Conservation (phyloP, 2,888 invertebrate species). For the Cryptosula pallasiana region DNA sequence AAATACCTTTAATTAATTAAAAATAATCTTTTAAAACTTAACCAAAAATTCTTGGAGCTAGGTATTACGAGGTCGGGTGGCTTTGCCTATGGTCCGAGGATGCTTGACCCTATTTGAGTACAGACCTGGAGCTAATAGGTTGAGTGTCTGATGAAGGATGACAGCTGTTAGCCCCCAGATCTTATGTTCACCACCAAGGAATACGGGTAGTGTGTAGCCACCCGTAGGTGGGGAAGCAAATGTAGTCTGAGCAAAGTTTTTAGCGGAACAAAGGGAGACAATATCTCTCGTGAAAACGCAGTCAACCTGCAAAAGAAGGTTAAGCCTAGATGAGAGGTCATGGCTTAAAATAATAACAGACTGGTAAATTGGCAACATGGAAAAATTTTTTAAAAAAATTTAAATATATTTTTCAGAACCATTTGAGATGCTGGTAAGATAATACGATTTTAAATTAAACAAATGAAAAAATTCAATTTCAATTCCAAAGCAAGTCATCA, state of each 20-base stretch:
- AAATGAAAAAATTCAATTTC: too few species aligned
- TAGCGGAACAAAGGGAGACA: conserved; percentile 34
- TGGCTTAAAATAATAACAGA: too few species aligned
- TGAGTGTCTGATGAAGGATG: conserved; percentile 44
- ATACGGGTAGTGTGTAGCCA: conserved; percentile 44
- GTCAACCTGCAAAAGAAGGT: conserved; percentile 56
- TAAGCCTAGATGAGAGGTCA: too few species aligned
- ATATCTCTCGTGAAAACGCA: conserved; percentile 37
- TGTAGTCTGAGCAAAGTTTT: conserved; percentile 35
- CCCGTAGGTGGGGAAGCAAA: conserved; percentile 30
- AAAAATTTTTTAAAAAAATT: too few species aligned
- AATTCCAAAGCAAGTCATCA: too few species aligned
- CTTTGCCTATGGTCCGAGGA: not conserved
- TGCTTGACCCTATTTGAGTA: conserved; percentile 31
- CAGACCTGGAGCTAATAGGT: conserved; percentile 38
- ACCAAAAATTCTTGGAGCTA: too few species aligned
- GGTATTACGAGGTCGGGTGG: not conserved
- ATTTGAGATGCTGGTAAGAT: too few species aligned
- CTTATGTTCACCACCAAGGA: conserved; percentile 34
- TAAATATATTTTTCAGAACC: too few species aligned
- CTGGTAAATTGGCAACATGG: too few species aligned
- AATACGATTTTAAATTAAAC: too few species aligned
- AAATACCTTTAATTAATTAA: too few species aligned
- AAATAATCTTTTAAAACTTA: too few species aligned
- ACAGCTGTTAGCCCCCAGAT: conserved; percentile 55